Evolutionary conservation across 2,888 invertebrate genomes (phyloP).

Genomic region (Eupithecia dodoneata): DNA sequence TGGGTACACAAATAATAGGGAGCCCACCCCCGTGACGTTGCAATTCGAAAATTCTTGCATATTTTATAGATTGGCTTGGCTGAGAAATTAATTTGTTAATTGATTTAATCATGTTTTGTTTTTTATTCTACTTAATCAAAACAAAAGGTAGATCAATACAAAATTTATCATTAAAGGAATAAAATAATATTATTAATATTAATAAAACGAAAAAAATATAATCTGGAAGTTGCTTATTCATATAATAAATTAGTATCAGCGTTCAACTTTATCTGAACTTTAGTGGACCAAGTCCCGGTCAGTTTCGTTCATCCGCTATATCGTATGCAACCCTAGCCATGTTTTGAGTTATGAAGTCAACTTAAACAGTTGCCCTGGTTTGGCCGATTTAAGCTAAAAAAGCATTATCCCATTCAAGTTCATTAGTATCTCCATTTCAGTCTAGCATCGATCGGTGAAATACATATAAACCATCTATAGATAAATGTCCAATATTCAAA

Average conservation of each 20-base stretch:
- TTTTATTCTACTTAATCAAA: no score
- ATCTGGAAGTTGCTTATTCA: neutral
- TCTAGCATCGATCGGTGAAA: neutral
- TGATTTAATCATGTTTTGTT: no score
- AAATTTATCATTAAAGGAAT: neutral
- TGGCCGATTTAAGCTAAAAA: neutral
- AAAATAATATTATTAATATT: neutral
- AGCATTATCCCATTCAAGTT: neutral
- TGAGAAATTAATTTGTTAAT: no score
- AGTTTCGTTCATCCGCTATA: neutral
- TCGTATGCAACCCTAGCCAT: constrained; percentile 15
- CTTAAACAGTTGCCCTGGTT: constrained; percentile 8
- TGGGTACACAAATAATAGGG: neutral
- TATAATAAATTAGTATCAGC: neutral
- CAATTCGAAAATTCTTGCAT: neutral
- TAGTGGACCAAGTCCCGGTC: neutral
- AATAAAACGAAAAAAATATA: neutral
- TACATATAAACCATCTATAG: neutral
- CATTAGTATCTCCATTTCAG: neutral
- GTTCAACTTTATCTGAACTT: neutral
- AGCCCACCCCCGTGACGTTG: neutral
- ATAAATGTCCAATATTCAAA: neutral
- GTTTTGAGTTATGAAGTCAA: constrained; percentile 15
- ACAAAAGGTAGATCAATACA: neutral
- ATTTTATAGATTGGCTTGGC: no score